Percentiles rank a stretch among this genome's conserved stretches.
phyloP scores from a whole-genome alignment of 2,797 vertebrate species.

The Luscinia megarhynchos region DNA sequence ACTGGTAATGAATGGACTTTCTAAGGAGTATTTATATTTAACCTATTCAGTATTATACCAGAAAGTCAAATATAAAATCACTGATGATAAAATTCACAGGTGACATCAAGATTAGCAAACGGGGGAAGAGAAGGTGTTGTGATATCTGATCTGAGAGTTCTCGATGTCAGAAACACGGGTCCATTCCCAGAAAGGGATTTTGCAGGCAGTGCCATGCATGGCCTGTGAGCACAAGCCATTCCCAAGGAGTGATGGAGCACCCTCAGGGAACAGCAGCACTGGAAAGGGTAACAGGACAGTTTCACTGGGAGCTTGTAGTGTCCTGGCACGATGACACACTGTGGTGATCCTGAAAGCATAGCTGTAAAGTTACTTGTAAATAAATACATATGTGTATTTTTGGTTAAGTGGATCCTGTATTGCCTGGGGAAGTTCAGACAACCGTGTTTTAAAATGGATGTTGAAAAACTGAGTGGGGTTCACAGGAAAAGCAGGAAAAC shows the following conservation, averaged over 20 bases:
- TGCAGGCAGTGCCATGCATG: not conserved
- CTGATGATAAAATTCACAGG: not conserved
- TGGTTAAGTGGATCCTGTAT: not conserved
- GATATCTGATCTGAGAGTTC: not conserved
- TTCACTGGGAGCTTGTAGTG: not conserved
- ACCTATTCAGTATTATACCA: not conserved
- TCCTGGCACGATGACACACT: fast-evolving
- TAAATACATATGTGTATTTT: not conserved
- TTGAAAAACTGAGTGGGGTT: not conserved
- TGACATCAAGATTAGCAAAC: not conserved
- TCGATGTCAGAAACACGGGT: not conserved
- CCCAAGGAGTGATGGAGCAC: not conserved
- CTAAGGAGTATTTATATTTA: not conserved
- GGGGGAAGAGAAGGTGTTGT: not conserved
- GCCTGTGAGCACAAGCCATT: not conserved
- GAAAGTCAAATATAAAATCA: not conserved
- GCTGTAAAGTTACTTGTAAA: not conserved
- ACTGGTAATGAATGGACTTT: not conserved
- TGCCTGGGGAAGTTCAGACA: not conserved
- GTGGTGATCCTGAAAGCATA: not conserved
- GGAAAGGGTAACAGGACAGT: not conserved
- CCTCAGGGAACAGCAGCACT: not conserved
- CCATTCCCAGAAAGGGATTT: not conserved
- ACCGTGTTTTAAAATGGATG: fast-evolving
- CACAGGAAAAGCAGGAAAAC: not conserved